Evolutionary conservation across 2,888 invertebrate genomes (phyloP), one percentile per base, ranked within the genome.

Genomic region (Cartodere bifasciata): DNA sequence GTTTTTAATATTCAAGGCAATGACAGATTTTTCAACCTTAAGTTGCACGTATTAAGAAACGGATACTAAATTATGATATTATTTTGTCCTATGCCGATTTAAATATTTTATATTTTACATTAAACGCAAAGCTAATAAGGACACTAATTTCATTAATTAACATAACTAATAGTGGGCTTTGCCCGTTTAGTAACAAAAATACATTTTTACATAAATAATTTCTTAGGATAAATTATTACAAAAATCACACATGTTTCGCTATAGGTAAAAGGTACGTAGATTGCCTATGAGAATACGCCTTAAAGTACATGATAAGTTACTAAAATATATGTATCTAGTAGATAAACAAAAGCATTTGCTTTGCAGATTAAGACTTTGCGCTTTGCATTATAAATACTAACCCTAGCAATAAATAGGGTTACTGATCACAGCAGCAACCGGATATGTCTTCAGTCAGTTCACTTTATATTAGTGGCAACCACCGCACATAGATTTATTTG

Each of bases 201-300:
- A 55, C 51, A 55, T 51, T 54, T 53, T 49, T 56, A 56, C 53
- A 56, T 56, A 55, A 55, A 55, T 53, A 53, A 53, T 25, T 28
- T 29, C 24, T 23, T 32, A 28, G 27, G 33, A 29, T 29, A 33
- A 29, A 24, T 11, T 25, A 21, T 28, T 34, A 50, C 50, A 52
- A 50, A 52, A 56, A 60, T 58, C 58, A 58, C 60, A 60, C 60
- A 52, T 53, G 55, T 56, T 53, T 54, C 55, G 51, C 51, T 58
- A 55, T 48, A 46, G 41, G 10, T 30, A 52, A 50, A 59, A 58
- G 56, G 56, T 58, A 60, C 56, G 44, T 50, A 55, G 52, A 53
- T 51, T 51, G 49, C 51, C 47, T 24, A 26, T 29, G 23, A 11
- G 29, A 29, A 33, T 26, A 21, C 33, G 29, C 17, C 25, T 30